Evolutionary conservation across 2,888 invertebrate genomes (phyloP), one percentile per base, ranked within the genome.

Genomic region (Lasioglossum oenotherae): DNA sequence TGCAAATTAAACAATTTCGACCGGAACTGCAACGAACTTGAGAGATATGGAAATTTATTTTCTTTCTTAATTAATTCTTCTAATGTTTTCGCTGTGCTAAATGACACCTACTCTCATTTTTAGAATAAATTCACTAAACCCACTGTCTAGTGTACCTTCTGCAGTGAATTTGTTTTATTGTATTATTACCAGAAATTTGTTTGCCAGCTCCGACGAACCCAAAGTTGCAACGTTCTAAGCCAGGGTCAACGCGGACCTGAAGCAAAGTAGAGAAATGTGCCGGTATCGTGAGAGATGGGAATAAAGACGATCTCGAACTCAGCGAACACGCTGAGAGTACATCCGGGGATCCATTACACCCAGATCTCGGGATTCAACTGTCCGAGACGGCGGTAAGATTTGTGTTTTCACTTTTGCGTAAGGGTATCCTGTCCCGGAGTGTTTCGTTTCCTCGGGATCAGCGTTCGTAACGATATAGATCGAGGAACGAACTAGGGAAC

Each of bases 261-360:
- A 5, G 35, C 23, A 31, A 41, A 44, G 44, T 38, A 44, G 16
- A 72, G 38, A 46, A 73, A 82, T 57, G 75, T 79, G 64, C 49
- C 31, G 64, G 73, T 91, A 88, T 91, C 91, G 89, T 89, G 89
- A 87, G 86, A 86, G 76, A 71, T 64, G 81, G 84, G 87, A 87
- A 87, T 87, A 86, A 87, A 82, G 89, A 87, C 87, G 84, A 90
- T 87, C 88, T 87, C 85, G 92, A 91, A 89, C 93, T 91, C 94
- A 93, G 94, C 93, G 93, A 94, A 93, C 93, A 91, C 46, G 91
- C 92, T 89, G 88, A 89, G 91, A 93, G 93, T 92, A 94, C 92
- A 94, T 95, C 94, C 94, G 94, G 94, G 92, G 93, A 93, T 94
- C 94, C 95, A 95, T 95, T 95, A 95, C 69, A 69, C 92, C 91